These are phyloP conservation scores for Valencia hispanica DNA, from an alignment of 2,797 vertebrate genomes.

Conservation along the genomic window DNA sequence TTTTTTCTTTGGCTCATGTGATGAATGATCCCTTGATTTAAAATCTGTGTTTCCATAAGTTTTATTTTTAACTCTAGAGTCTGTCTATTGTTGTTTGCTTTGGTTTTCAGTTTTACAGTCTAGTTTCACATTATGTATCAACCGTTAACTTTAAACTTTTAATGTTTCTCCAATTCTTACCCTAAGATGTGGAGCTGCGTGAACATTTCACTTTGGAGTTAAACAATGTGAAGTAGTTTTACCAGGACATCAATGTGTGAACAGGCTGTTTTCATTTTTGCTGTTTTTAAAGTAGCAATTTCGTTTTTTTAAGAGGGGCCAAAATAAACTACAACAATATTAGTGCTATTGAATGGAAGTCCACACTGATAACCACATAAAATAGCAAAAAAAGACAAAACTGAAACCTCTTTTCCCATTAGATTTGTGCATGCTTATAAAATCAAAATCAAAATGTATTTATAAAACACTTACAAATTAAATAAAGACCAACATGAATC, in stretches of 20 bases:
- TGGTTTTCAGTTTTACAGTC: too few relatives aligned
- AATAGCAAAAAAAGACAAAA: neutral
- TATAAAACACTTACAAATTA: neutral
- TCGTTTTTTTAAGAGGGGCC: neutral
- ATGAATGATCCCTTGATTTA: conserved; percentile 15
- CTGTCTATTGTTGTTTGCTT: neutral
- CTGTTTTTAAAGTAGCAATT: conserved; percentile 1
- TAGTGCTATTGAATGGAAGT: conserved; percentile 2
- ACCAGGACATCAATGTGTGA: neutral
- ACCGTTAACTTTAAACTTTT: neutral
- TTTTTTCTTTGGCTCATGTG: conserved; percentile 1
- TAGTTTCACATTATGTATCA: neutral
- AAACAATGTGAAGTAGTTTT: conserved; percentile 5
- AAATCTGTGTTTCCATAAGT: neutral
- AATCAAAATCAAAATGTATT: neutral
- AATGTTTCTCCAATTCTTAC: neutral
- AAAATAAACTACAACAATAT: conserved; percentile 5
- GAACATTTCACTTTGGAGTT: conserved; percentile 1
- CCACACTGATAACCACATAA: neutral
- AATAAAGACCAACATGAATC: neutral
- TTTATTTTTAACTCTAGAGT: neutral
- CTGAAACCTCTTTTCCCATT: neutral
- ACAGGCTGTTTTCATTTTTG: conserved; percentile 1
- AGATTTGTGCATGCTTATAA: neutral
- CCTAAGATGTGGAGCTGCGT: neutral